phyloP scores from a whole-genome alignment of 1,140 invertebrate species.

The Aphaenogaster floridana region DNA sequence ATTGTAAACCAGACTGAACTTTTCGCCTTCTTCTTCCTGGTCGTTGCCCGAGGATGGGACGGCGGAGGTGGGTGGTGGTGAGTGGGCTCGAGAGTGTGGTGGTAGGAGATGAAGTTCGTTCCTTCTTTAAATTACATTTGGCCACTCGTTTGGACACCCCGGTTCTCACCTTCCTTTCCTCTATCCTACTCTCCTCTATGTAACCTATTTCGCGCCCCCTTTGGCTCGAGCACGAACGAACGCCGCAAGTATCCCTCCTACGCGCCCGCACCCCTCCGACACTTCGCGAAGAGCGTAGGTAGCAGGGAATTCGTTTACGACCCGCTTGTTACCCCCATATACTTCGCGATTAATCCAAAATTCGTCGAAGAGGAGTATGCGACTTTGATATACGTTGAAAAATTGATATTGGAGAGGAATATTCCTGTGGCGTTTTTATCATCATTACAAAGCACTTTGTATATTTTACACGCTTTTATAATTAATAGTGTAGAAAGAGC shows the following conservation, averaged over 20 bases:
- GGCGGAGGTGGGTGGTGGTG: constrained; percentile 41
- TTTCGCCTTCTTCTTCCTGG: constrained; percentile 78
- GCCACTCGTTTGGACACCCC: constrained; percentile 81
- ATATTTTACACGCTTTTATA: neutral
- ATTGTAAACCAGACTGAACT: constrained; percentile 81
- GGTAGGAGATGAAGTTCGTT: constrained; percentile 77
- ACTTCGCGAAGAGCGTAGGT: constrained; percentile 15
- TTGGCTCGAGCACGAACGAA: constrained; percentile 42
- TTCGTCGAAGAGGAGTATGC: neutral
- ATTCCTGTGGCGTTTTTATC: neutral
- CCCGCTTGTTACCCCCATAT: constrained; percentile 52
- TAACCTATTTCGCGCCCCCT: constrained; percentile 46
- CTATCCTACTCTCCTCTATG: constrained; percentile 18
- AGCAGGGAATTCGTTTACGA: constrained; percentile 73
- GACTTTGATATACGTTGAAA: neutral
- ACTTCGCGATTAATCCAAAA: constrained; percentile 59
- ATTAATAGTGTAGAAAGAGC: neutral
- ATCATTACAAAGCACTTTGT: neutral
- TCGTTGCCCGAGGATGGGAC: constrained; percentile 68
- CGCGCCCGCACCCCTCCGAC: neutral
- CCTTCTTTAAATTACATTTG: constrained; percentile 85
- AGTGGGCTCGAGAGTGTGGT: constrained; percentile 68
- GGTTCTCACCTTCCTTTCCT: constrained; percentile 57
- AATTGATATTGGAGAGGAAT: neutral
- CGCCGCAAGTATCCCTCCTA: constrained; percentile 3